Conservation (phyloP, 2,113 vertebrate genomes). For the Pachyramphus minor region DNA sequence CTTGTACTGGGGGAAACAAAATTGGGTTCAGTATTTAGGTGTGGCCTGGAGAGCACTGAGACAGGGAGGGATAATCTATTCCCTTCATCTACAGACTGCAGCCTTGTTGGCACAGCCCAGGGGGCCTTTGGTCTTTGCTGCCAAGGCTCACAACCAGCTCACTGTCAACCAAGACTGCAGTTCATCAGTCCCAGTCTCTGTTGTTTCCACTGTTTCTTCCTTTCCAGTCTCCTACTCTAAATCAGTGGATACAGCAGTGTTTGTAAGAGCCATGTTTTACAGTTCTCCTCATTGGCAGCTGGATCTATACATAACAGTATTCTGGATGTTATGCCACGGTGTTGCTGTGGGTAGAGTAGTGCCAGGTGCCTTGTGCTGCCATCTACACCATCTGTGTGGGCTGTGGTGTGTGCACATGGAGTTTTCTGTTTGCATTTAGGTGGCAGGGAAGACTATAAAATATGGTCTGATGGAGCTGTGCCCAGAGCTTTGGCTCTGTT, state of each 20-base stretch:
- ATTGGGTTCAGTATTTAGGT: neutral
- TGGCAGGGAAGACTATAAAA: neutral
- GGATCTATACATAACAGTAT: neutral
- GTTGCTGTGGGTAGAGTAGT: neutral
- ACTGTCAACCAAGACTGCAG: neutral
- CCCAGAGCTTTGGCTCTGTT: neutral
- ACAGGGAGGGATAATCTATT: neutral
- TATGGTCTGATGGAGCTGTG: neutral
- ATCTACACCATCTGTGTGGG: neutral
- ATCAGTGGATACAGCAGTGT: neutral
- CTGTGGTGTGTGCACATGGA: neutral
- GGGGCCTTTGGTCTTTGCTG: neutral
- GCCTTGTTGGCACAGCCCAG: neutral
- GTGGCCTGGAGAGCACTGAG: neutral
- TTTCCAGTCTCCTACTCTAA: neutral
- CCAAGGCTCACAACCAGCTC: neutral
- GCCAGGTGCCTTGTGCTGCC: neutral
- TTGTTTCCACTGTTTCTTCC: neutral
- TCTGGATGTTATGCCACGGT: neutral
- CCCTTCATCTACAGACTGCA: neutral
- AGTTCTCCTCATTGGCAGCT: neutral
- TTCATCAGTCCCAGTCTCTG: neutral
- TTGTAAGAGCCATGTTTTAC: neutral
- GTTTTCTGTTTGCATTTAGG: neutral
- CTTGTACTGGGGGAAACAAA: neutral